Conservation (phyloP, 2,888 invertebrate species). For the Drosophila putrida region DNA sequence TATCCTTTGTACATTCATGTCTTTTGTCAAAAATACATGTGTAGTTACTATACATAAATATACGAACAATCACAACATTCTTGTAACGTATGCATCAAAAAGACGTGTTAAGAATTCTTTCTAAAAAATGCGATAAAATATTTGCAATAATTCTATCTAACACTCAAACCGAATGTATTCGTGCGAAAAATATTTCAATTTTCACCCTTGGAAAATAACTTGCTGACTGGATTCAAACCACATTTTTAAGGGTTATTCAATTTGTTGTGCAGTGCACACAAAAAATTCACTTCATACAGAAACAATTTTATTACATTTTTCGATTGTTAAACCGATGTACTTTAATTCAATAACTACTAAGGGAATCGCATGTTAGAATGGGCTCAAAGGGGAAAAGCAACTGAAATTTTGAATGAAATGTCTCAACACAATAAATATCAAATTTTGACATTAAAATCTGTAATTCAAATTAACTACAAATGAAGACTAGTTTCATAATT, state of each 20-base stretch:
- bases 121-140: conserved; percentile 28
- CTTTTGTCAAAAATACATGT: background rate
- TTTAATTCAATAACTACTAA: conserved; percentile 9
- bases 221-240: conserved; percentile 13
- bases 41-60: background rate
- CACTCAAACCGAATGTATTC: conserved; percentile 43
- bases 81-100: conserved; percentile 4
- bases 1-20: background rate
- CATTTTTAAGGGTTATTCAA: conserved; percentile 59
- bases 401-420: too few species aligned
- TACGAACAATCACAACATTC: background rate
- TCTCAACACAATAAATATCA: background rate
- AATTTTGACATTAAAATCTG: background rate
- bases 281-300: conserved; percentile 20
- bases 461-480: too few species aligned
- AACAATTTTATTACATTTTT: conserved; percentile 33
- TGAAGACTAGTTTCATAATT: too few species aligned
- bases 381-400: background rate
- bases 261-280: conserved; percentile 36
- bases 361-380: background rate
- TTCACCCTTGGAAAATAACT: conserved; percentile 37
- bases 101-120: background rate
- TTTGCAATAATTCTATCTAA: conserved; percentile 46
- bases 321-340: conserved; percentile 13
- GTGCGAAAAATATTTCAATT: conserved; percentile 68